phyloP scores from a whole-genome alignment of 2,113 vertebrate genomes.

The Paratilapia polleni region DNA sequence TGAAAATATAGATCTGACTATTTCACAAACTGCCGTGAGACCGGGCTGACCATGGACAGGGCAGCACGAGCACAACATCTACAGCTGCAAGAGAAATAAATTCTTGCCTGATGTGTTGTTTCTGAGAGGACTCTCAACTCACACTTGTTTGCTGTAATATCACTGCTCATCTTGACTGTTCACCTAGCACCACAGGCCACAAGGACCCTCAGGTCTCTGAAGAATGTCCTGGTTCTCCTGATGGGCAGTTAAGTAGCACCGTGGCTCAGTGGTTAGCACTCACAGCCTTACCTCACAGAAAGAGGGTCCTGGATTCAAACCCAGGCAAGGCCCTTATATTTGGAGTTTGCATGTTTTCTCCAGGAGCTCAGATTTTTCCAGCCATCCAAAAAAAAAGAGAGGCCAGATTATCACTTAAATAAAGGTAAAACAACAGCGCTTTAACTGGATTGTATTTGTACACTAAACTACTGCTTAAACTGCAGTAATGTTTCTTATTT shows the following conservation, averaged over 20 bases:
- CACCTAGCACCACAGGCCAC: not conserved
- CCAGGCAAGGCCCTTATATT: not conserved
- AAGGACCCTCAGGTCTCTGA: not conserved
- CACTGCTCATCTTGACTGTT: not conserved
- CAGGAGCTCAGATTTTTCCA: not conserved
- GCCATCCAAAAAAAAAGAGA: not conserved
- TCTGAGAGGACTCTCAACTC: not conserved
- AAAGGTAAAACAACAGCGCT: not conserved
- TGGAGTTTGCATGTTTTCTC: not conserved
- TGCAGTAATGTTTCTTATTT: not conserved
- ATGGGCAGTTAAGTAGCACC: not conserved
- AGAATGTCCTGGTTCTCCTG: not conserved
- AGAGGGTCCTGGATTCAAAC: not conserved
- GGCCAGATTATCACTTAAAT: not conserved
- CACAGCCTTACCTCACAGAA: not conserved
- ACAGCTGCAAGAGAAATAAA: not conserved
- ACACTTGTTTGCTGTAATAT: not conserved
- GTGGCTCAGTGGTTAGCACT: not conserved
- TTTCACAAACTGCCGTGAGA: not conserved
- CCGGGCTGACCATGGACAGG: not conserved
- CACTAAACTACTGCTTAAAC: not conserved
- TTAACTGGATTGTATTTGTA: not conserved
- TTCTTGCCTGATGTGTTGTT: not conserved
- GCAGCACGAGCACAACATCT: not conserved
- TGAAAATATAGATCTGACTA: not conserved